Percentiles rank a stretch among this genome's conserved stretches.
These are phyloP conservation scores for Festucalex cinctus DNA, from an alignment of 2,113 vertebrate genomes.

Conservation along the genomic window DNA sequence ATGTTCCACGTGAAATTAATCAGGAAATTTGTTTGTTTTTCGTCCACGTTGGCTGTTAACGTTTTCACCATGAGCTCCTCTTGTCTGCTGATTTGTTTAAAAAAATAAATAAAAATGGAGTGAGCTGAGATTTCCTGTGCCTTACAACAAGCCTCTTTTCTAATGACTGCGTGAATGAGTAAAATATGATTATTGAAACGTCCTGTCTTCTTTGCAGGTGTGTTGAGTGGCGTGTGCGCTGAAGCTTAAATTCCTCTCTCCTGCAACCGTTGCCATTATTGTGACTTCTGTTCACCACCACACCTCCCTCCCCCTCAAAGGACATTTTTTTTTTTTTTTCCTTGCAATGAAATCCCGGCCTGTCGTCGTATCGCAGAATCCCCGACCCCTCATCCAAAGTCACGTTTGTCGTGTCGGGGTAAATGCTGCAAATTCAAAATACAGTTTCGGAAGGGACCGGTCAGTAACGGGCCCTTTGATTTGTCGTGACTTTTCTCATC, in stretches of 20 bases:
- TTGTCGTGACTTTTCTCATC: not conserved
- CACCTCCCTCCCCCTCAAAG: conserved; percentile 4
- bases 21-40: not conserved
- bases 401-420: conserved; percentile 15
- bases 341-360: not conserved
- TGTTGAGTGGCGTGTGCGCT: not conserved
- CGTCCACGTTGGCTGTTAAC: not conserved
- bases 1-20: not conserved
- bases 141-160: not conserved
- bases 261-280: conserved; percentile 18
- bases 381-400: conserved; percentile 6
- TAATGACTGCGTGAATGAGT: not conserved
- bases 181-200: not conserved
- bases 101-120: not conserved
- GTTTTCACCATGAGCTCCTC: not conserved
- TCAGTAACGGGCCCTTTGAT: not conserved
- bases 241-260: conserved; percentile 18
- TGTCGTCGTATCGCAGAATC: conserved; percentile 13
- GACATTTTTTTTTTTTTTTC: no score
- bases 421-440: not conserved
- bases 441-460: not conserved
- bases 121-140: not conserved
- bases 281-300: conserved; percentile 27
- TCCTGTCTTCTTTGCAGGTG: not conserved
- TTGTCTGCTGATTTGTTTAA: not conserved